Evolutionary conservation across 1,140 invertebrate species (phyloP), one percentile per base, ranked within the genome.

Genomic region (Hylaeus volcanicus): DNA sequence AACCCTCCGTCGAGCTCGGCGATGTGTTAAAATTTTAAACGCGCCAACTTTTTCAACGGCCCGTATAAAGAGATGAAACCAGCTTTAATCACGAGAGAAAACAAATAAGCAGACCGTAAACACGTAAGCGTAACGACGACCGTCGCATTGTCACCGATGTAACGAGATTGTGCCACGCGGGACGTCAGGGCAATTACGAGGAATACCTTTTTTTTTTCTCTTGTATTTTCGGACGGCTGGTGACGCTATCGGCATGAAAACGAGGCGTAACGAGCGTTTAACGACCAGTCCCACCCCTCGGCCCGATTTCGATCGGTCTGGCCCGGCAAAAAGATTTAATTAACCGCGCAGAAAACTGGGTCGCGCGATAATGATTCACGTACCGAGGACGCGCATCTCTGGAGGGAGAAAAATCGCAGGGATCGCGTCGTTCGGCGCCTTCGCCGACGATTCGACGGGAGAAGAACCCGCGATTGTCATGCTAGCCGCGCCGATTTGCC

Each of bases 341-440:
- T 83, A 83, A 72, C 48, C 60, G 72, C 12, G 41, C n/a, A n/a
- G 70, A 75, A 83, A 85, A 84, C 61, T 85, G 43, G 77, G 76
- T 85, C 72, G 76, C 26, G 72, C 66, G 77, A 79, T 74, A 68
- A 85, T 85, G 70, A 70, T 45, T 37, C 51, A 53, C 61, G 55
- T 39, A n/a, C 63, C 48, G 76, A 64, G 75, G 75, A 71, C 75
- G 65, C 56, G 68, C 26, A 2, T 3, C 14, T 12, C 5, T 15
- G 6, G 56, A n/a, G 48, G 14, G 12, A 26, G 26, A n/a, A 39
- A 70, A 45, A 82, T 56, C 51, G 37, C 6, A 64, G 56, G 6
- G 48, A 12, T 51, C 11, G 45, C 39, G 12, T 12, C 26, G 41
- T 45, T 15, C 4, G 39, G 3, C 61, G 61, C 6, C 11, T 9